Percentiles rank a stretch among this genome's conserved stretches.
Evolutionary conservation across 2,888 invertebrate species (phyloP).

Genomic region (Nomada hirtipes): DNA sequence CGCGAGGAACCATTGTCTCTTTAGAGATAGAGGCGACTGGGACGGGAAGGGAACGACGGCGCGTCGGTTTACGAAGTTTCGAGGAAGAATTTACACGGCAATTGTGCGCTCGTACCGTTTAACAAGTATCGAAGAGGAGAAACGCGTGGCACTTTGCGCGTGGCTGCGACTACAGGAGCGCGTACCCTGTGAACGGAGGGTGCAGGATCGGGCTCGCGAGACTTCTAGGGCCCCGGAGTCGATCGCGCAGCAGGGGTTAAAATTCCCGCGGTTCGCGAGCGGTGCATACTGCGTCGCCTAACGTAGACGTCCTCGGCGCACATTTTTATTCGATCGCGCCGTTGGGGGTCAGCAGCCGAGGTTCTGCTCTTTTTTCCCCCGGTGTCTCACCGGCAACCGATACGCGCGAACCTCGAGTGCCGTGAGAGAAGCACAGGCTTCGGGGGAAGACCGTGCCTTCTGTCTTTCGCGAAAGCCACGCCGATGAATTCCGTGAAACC

Average conservation of each 20-base stretch:
- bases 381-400: constrained; percentile 42
- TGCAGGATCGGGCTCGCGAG: constrained; percentile 35
- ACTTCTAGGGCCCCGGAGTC: constrained; percentile 22
- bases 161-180: constrained; percentile 67
- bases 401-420: constrained; percentile 67
- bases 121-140: constrained; percentile 8
- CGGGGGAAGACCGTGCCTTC: constrained; percentile 26
- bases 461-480: constrained; percentile 40
- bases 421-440: constrained; percentile 72
- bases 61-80: constrained; percentile 20
- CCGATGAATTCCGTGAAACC: constrained; percentile 34
- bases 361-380: constrained; percentile 66
- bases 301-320: constrained; percentile 64
- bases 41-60: not conserved
- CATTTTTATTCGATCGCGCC: constrained; percentile 78
- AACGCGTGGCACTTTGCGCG: constrained; percentile 69
- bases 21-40: too few relatives aligned
- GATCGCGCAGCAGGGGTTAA: constrained; percentile 74
- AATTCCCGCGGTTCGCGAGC: constrained; percentile 65
- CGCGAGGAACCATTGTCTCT: too few relatives aligned
- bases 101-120: constrained; percentile 16
- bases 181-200: constrained; percentile 64
- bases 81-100: constrained; percentile 39
- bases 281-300: constrained; percentile 44
- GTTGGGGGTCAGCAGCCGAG: constrained; percentile 73